These are phyloP conservation scores for Cosmia trapezina DNA, from an alignment of 2,888 invertebrate genomes.

Conservation along the genomic window DNA sequence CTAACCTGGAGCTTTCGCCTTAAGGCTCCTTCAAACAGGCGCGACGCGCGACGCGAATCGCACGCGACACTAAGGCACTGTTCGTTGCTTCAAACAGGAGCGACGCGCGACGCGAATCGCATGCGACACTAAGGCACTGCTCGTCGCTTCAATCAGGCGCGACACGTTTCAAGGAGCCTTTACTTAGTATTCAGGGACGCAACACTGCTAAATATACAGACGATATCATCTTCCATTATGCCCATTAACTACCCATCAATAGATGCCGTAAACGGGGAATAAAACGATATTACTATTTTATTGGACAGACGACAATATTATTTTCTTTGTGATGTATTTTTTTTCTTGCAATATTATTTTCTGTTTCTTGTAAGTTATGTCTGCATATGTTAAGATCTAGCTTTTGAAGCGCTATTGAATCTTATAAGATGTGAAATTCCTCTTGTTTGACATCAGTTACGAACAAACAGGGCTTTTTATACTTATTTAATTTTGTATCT, in stretches of 20 bases:
- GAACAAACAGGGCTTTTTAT: not conserved
- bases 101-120: no score
- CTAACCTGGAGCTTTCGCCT: no score
- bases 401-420: not conserved
- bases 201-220: constrained; percentile 7
- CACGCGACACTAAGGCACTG: no score
- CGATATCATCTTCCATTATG: constrained; percentile 24
- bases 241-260: constrained; percentile 37
- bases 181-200: constrained; percentile 13
- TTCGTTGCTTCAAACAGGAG: no score
- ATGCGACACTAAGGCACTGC: no score
- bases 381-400: not conserved
- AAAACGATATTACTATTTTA: constrained; percentile 47
- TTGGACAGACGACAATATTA: constrained; percentile 9
- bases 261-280: constrained; percentile 24
- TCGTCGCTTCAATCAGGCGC: no score
- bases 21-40: no score
- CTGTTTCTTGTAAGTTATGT: not conserved
- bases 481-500: not conserved
- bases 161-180: no score
- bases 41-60: no score
- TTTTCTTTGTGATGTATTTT: not conserved
- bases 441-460: not conserved
- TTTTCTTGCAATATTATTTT: not conserved
- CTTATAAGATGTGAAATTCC: not conserved